Evolutionary conservation across 2,797 vertebrate species (phyloP), one percentile per base, ranked within the genome.

Genomic region (Chelon auratus): DNA sequence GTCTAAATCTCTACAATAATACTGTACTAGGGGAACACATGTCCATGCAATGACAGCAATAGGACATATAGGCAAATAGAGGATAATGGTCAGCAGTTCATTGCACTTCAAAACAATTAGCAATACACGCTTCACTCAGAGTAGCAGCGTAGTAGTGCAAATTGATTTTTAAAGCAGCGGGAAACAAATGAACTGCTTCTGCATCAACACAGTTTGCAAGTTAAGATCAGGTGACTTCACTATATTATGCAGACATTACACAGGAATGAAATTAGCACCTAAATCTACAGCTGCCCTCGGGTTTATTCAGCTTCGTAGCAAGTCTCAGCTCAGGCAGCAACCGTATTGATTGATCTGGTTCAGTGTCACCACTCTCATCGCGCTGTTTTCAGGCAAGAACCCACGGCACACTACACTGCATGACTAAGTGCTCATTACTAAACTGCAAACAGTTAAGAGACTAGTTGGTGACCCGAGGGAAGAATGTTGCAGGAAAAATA

Each of bases 81-180:
- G 17, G 18, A 17, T 30, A 60, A 73, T 75, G n/a, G 51, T 11
- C 56, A 42, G 54, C 15, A 54, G 60, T 48, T 69, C 56, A 74
- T 55, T 26, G 55, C 43, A 45, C 51, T 59, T 45, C 22, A 45
- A 65, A 20, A 42, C 22, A 61, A 67, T 58, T 39, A 67, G 22
- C 43, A 58, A 22, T 33, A 53, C 42, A 14, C 50, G 36, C 24
- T 60, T 68, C 37, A 57, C 18, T 18, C 22, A 47, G 7, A 58
- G n/a, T 18, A 48, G 55, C 58, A 4, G 24, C 24, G 2, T 26
- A 26, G 24, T 26, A 26, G 24, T 26, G 24, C 24, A 26, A 26
- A 26, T 26, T 26, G 24, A 26, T 26, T 26, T 26, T 26, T 26
- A 26, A 26, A 26, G 60, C 3, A 48, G 50, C 37, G 13, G 6